Evolutionary conservation across 2,113 vertebrate species (phyloP).

Genomic region (Paralichthys olivaceus): DNA sequence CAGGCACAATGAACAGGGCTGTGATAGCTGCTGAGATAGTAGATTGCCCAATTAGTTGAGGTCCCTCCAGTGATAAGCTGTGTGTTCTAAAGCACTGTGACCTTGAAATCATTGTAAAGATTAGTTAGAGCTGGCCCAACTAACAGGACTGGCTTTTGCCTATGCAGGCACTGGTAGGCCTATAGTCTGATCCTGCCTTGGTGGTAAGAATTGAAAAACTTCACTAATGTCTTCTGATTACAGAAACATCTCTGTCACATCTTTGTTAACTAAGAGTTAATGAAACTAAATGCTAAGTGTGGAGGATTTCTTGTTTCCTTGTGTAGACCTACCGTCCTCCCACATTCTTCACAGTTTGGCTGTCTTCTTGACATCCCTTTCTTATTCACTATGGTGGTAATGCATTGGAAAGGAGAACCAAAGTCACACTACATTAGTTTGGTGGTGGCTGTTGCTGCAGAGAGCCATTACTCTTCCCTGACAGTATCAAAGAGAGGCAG

Average conservation of each 20-base stretch:
- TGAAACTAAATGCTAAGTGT: constrained; percentile 32
- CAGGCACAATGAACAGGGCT: constrained; percentile 52
- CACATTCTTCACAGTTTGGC: constrained; percentile 45
- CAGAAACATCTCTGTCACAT: constrained; percentile 27
- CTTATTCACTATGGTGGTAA: constrained; percentile 68
- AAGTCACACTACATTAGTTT: constrained; percentile 83
- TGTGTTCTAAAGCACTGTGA: constrained; percentile 53
- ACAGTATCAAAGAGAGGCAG: constrained; percentile 81
- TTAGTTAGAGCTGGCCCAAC: constrained; percentile 51
- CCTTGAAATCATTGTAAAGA: constrained; percentile 69
- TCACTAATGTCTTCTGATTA: constrained; percentile 23
- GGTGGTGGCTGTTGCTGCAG: constrained; percentile 73
- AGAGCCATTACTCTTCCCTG: constrained; percentile 82
- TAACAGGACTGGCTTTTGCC: constrained; percentile 37
- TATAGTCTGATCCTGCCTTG: constrained; percentile 19
- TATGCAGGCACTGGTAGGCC: constrained; percentile 16
- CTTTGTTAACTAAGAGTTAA: constrained; percentile 47
- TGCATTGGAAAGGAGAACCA: constrained; percentile 77
- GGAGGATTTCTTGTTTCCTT: constrained; percentile 42
- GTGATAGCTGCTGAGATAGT: constrained; percentile 61
- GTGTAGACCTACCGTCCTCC: constrained; percentile 25
- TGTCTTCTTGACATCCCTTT: constrained; percentile 63
- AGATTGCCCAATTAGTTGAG: constrained; percentile 65
- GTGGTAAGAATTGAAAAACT: constrained; percentile 22
- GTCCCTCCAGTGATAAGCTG: constrained; percentile 54